Conservation (phyloP, 1,140 invertebrate species). For the Alviniconcha marisindica region DNA sequence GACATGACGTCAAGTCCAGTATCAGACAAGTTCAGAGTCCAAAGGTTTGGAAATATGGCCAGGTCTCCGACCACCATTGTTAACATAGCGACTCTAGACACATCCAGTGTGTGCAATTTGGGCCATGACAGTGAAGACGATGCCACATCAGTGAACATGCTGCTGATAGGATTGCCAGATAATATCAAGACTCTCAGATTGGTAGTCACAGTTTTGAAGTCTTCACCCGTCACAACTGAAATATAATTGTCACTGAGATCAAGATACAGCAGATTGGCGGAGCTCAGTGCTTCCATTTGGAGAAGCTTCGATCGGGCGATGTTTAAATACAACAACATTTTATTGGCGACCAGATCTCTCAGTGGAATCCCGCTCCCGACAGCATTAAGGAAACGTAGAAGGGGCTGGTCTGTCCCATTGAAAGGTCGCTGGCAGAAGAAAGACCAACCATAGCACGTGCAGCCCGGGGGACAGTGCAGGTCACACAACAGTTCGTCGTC, state of each 20-base stretch:
- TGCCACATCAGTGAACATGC: background rate
- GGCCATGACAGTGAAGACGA: background rate
- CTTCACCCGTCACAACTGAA: background rate
- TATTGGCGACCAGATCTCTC: background rate
- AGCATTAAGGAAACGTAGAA: background rate
- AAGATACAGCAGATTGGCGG: background rate
- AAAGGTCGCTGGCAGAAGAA: background rate
- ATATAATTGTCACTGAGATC: background rate
- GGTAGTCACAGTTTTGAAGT: background rate
- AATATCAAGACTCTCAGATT: background rate
- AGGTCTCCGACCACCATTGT: background rate
- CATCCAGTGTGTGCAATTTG: too few species aligned
- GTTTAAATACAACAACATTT: background rate
- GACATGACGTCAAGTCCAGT: background rate
- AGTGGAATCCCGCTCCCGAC: background rate
- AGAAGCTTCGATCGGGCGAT: too few species aligned
- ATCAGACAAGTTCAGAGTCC: background rate
- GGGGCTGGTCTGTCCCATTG: background rate
- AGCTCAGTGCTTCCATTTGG: too few species aligned
- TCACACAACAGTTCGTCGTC: constrained; percentile 18
- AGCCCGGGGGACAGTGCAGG: background rate
- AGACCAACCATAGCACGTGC: background rate
- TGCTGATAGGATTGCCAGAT: background rate
- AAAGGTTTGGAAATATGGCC: background rate
- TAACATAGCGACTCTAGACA: background rate